A percentile compares a stretch with the other conserved stretches of the same genome.
Conservation (phyloP, 2,888 invertebrate genomes). For the Drosophila maculinotata region DNA sequence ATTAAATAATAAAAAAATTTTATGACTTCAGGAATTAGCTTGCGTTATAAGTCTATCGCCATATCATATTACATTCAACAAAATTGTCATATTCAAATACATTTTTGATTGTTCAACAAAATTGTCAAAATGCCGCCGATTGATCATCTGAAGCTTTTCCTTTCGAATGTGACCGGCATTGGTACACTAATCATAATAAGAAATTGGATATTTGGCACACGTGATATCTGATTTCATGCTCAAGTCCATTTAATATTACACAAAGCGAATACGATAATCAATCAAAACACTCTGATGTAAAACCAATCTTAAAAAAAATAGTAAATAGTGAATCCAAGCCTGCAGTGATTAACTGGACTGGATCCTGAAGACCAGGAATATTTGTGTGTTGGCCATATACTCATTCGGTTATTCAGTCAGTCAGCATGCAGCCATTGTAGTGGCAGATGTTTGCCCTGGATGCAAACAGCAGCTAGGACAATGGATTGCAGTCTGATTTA, state of each 20-base stretch:
- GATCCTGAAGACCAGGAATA: neutral
- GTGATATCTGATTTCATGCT: neutral
- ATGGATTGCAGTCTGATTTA: slow-evolving; percentile 42
- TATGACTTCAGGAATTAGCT: no score
- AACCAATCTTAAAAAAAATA: neutral
- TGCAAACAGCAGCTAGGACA: neutral
- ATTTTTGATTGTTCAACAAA: no score
- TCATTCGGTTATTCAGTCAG: slow-evolving; percentile 1
- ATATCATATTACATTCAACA: no score
- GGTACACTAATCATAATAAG: no score
- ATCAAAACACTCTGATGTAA: neutral
- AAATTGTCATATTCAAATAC: no score
- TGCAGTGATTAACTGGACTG: slow-evolving; percentile 1
- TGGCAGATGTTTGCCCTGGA: neutral
- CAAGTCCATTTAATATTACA: neutral
- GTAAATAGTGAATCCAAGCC: no score
- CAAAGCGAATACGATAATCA: neutral
- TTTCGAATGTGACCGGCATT: neutral
- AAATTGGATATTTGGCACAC: slow-evolving; percentile 1
- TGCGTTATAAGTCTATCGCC: no score
- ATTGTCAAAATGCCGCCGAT: no score
- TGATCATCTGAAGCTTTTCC: neutral
- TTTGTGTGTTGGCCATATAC: slow-evolving; percentile 1
- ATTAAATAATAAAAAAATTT: no score
- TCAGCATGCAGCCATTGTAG: slow-evolving; percentile 1